Base-by-base conservation (phyloP, 1,140 invertebrate species). In the Frieseomelitta varia region DNA sequence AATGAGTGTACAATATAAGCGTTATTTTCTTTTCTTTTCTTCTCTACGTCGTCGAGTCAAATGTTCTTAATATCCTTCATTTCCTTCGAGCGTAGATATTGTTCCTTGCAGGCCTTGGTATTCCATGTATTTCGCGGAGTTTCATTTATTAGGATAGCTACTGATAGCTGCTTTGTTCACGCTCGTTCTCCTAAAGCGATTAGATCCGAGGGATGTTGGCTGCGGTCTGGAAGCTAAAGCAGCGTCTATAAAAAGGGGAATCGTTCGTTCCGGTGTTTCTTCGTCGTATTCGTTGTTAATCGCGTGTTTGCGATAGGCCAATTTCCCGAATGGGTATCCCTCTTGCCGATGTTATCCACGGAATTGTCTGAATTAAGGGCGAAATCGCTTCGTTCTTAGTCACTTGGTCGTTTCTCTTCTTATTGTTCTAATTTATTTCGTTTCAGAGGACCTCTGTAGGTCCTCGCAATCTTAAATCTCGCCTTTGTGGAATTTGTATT, bases 311-410 rank as follows among this genome's bases (percentile, higher is more conserved):
- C 85, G 85, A 90, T 90, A 75, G 90, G 68, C 90, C 90, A 91
- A 91, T 90, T 90, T 91, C 88, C 90, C 85, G 88, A 90, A 91
- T 79, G 86, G 73, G 61, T 78, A 67, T 56, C 78, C 65, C 17
- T n/a, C 53, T 78, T 85, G 30, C 4, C 56, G 56, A 82, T 81
- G 80, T 89, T 86, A 87, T 68, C 47, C 69, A 86, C 80, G 6
- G 79, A 81, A 61, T 87, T 77, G 51, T 56, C 81, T 68, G 76
- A 85, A 90, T 90, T 90, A 91, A 89, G 81, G 72, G 53, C 81
- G 87, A 82, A 91, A 91, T 91, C 86, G 88, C 73, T 84, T 82
- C 73, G 81, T 87, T 83, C 61, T 76, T 76, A 81, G 39, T 77
- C 76, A 53, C 74, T 65, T 30, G 30, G 78, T 81, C 85, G 58